Evolutionary conservation across 2,113 vertebrate species (phyloP).

Genomic region (Sarotherodon lohbergeri): DNA sequence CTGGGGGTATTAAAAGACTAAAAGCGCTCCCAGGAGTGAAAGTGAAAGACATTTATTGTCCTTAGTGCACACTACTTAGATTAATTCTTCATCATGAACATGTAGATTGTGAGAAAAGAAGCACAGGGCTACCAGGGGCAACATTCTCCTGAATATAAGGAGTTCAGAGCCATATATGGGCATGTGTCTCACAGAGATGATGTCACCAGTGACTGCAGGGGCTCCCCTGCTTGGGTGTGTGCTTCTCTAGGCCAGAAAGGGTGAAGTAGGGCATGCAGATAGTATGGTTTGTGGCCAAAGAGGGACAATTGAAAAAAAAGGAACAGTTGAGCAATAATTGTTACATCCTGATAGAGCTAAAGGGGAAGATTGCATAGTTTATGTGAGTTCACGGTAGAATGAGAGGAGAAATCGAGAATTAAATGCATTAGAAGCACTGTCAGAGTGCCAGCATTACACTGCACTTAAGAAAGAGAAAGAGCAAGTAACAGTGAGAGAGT

Average conservation of each 20-base stretch:
- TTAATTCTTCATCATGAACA: background rate
- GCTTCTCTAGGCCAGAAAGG: background rate
- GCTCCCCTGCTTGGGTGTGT: conserved; percentile 42
- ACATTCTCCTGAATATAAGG: background rate
- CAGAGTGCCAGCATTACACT: background rate
- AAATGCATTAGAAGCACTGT: conserved; percentile 13
- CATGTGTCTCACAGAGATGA: conserved; percentile 60
- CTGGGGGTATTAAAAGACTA: background rate
- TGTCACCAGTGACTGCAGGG: conserved; percentile 41
- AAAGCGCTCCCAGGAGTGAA: background rate
- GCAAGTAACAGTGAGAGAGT: background rate
- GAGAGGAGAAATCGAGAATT: background rate
- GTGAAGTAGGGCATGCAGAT: background rate
- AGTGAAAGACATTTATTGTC: background rate
- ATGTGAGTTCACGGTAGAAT: background rate
- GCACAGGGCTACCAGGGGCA: background rate
- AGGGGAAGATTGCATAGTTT: background rate
- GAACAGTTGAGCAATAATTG: background rate
- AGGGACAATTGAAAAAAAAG: background rate
- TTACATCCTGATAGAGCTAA: background rate
- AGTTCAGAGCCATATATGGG: conserved; percentile 49
- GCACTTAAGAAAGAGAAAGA: background rate
- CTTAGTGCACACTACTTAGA: background rate
- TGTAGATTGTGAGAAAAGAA: background rate
- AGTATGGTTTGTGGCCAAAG: background rate